Conservation (phyloP, 1,140 invertebrate species). For the Eueides isabella region DNA sequence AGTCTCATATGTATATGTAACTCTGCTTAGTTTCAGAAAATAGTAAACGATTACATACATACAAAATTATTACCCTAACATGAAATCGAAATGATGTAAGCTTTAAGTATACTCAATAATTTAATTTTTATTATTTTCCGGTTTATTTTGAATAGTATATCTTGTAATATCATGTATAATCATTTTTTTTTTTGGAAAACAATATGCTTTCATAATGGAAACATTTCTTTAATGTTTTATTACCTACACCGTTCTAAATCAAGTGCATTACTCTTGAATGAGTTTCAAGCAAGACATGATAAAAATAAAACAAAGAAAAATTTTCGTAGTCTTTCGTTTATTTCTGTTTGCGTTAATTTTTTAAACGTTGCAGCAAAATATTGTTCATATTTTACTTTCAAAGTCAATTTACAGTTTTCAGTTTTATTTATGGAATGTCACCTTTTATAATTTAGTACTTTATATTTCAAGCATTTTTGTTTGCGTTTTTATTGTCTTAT, state of each 20-base stretch:
- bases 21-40: background rate
- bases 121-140: too few species aligned
- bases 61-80: too few species aligned
- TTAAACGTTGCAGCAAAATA: slow-evolving; percentile 10
- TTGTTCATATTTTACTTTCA: slow-evolving; percentile 11
- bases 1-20: too few species aligned
- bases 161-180: too few species aligned
- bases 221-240: background rate
- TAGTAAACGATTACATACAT: background rate
- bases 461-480: background rate
- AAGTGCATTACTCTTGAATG: slow-evolving; percentile 8
- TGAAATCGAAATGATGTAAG: too few species aligned
- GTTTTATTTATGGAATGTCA: slow-evolving; percentile 19
- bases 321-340: slow-evolving; percentile 22
- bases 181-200: too few species aligned
- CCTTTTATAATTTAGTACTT: slow-evolving; percentile 4
- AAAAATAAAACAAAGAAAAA: slow-evolving; percentile 26
- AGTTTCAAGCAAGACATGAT: slow-evolving; percentile 10
- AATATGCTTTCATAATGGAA: too few species aligned
- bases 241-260: background rate
- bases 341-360: slow-evolving; percentile 25
- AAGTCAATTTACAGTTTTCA: slow-evolving; percentile 3
- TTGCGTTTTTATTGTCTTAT: background rate
- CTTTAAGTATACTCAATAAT: too few species aligned
- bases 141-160: too few species aligned